Evolutionary conservation across 2,113 vertebrate genomes (phyloP), one percentile per base, ranked within the genome.

Genomic region (Merops nubicus): DNA sequence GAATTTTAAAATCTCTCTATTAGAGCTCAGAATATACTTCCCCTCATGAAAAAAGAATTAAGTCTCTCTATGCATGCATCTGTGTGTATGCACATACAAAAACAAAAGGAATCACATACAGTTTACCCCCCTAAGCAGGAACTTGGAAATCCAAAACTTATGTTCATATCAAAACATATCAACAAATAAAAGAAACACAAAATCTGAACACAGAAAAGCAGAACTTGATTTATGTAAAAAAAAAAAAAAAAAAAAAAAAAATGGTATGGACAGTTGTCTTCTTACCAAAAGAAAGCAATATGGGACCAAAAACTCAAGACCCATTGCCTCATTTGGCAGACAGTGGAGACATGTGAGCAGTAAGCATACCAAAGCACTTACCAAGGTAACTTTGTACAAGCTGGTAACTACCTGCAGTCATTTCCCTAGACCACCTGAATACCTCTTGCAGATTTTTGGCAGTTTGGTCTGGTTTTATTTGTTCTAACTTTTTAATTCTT

Each of bases 151-250:
- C 2, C 19, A 62, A 11, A 72, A 73, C 73, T 95, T 59, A 74
- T 63, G 36, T 53, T 88, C 73, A 72, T 89, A 43, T 94, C 26
- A 67, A 87, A 80, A 86, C 23, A 82, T 36, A 79, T 69, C n/a
- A 82, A 92, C 62, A 86, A 94, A 70, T 73, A 73, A 60, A 94
- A 95, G 51, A 81, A 88, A 87, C 33, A 86, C 80, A 82, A 95
- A 91, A 85, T 86, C 76, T 76, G 40, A 93, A 62, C 67, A 92
- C 36, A 68, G 59, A 85, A 92, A 91, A 56, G 33, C 70, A 77
- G 36, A 84, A 92, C 70, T 2, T 83, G 45, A 94, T 29, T 76
- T 51, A 84, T 0, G 4, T 68, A 83, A 76, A 65, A 85, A 94
- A 92, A 80, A 14, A 67, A 54, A n/a, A 75, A 63, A 84, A 93